Percentiles rank a stretch among this genome's conserved stretches.
Evolutionary conservation across 2,888 invertebrate genomes (phyloP).

Genomic region (Tetrapedia diversipes): DNA sequence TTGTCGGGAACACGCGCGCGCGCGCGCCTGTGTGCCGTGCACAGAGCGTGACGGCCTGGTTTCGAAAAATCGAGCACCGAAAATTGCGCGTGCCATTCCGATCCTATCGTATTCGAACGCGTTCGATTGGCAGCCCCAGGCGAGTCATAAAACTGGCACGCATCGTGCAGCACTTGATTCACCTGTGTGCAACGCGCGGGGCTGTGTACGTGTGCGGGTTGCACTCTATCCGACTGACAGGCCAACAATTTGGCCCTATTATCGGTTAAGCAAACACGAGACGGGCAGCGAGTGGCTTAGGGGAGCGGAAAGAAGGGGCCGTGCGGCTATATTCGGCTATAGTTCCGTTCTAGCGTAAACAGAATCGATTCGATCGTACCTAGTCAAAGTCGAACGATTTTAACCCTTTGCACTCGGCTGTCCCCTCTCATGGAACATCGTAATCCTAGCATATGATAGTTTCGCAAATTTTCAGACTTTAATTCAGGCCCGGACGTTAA

Average conservation of each 20-base stretch:
- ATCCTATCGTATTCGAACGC: conserved; percentile 68
- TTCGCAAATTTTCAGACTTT: no score
- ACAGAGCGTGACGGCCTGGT: conserved; percentile 26
- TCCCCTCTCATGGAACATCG: no score
- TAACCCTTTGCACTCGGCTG: no score
- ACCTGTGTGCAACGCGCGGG: no score
- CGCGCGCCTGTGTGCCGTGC: not conserved
- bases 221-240: conserved; percentile 70
- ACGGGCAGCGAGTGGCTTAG: conserved; percentile 55
- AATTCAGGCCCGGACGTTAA: no score
- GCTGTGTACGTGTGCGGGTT: conserved; percentile 13
- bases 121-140: conserved; percentile 73
- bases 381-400: no score
- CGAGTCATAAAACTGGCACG: conserved; percentile 76
- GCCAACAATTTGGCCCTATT: conserved; percentile 77
- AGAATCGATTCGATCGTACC: no score
- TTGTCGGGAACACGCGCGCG: no score
- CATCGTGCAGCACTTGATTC: conserved; percentile 42
- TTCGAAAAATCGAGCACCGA: conserved; percentile 51
- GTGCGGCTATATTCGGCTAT: no score
- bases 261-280: conserved; percentile 77
- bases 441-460: no score
- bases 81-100: conserved; percentile 61
- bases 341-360: conserved; percentile 7
- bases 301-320: conserved; percentile 65